Base-by-base conservation (phyloP, 2,113 vertebrate species). In the Podilymbus podiceps region DNA sequence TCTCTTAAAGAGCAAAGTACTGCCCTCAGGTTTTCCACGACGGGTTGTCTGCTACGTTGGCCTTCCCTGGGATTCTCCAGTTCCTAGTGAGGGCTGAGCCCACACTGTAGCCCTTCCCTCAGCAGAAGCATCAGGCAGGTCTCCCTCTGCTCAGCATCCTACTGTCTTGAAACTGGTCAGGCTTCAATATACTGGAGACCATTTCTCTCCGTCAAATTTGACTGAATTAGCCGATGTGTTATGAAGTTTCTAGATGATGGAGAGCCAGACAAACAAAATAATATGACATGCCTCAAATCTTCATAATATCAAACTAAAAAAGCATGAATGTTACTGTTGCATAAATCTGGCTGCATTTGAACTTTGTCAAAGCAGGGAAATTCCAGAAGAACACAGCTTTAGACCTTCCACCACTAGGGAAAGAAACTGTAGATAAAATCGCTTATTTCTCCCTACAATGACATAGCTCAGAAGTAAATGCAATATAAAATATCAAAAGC, bases 41-140 rank as follows among this genome's bases (percentile, higher is more conserved):
- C 14, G 0, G 0, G 2, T 6, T 13, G 10, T 66, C 71, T 77
- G 50, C 23, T 15, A 7, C 4, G 11, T 18, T 44, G 40, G 13
- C 27, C 11, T 46, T 72, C 30, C 46, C 35, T 28, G 11, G 16
- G 28, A 66, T 66, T 53, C 49, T 66, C 40, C 3, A 1, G 14
- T 66, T 76, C 53, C 77, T 21, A 38, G 5, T 2, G 25, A 62
- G 21, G 28, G 24, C 33, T 73, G 58, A 92, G 78, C 24, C 67
- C 30, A 11, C 15, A 27, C 8, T 6, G 12, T 5, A 76, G 44
- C 28, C 52, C 21, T n/a, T 64, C 27, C 24, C 38, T 24, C 67
- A 11, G 3, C 30, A 62, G 3, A 91, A 15, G 4, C 40, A 72
- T 15, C 53, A 60, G 35, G 9, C 83, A 58, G 20, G 33, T 53